Evolutionary conservation across 2,113 vertebrate species (phyloP).

Genomic region (Haemorhous mexicanus): DNA sequence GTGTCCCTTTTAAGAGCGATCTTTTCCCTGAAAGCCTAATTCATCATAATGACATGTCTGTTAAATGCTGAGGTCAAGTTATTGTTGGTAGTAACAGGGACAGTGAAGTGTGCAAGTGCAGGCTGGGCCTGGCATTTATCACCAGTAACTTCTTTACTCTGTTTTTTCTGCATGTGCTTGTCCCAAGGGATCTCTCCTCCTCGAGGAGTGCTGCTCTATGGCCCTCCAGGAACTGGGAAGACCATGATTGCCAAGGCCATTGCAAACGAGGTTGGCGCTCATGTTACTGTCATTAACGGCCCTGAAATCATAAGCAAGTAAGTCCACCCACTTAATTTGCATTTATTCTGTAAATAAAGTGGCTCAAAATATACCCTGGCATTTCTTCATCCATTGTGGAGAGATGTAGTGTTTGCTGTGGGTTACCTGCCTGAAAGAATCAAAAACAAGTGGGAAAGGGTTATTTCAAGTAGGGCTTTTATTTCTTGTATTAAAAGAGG

Average conservation of each 20-base stretch:
- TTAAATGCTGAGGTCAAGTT: background rate
- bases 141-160: background rate
- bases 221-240: conserved; percentile 95
- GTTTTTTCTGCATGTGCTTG: background rate
- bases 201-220: conserved; percentile 88
- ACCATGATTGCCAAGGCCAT: conserved; percentile 95
- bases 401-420: background rate
- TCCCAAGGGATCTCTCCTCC: conserved; percentile 87
- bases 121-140: background rate
- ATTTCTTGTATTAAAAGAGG: background rate
- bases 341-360: background rate
- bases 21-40: background rate
- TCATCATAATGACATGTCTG: background rate
- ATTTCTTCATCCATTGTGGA: background rate
- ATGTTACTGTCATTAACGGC: conserved; percentile 91
- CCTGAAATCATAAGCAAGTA: conserved; percentile 99
- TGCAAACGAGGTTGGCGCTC: conserved; percentile 87
- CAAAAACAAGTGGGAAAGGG: background rate
- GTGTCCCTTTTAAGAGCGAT: background rate
- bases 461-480: background rate
- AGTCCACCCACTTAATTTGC: conserved; percentile 31
- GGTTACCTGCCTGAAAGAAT: background rate
- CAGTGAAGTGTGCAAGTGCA: background rate
- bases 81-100: background rate
- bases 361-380: background rate